phyloP scores from a whole-genome alignment of 1,140 invertebrate genomes.

The Chironomus tepperi region DNA sequence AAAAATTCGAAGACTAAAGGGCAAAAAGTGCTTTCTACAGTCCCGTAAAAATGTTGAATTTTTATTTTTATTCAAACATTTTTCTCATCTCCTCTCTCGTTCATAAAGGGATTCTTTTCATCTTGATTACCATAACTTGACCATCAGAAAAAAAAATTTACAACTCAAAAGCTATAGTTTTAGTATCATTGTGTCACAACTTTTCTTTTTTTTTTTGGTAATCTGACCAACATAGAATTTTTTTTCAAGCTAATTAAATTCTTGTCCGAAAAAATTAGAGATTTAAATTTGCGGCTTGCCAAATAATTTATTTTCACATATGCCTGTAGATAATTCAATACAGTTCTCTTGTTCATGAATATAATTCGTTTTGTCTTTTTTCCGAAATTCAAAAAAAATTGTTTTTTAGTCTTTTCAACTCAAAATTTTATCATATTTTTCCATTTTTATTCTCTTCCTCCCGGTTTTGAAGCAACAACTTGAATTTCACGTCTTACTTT shows the following conservation, averaged over 20 bases:
- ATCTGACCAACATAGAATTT: background rate
- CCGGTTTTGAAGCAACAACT: constrained; percentile 17
- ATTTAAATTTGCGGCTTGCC: too few species aligned
- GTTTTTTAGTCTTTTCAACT: too few species aligned
- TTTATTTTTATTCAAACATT: background rate
- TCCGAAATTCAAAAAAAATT: too few species aligned
- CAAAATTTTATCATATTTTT: background rate
- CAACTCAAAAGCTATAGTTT: too few species aligned
- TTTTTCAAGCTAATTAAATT: background rate
- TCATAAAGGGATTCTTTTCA: too few species aligned
- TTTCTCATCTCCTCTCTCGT: too few species aligned
- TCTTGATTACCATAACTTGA: too few species aligned
- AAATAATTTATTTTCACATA: too few species aligned
- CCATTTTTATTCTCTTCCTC: background rate
- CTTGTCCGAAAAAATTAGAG: background rate
- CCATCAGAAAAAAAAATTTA: background rate
- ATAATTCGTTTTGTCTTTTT: too few species aligned
- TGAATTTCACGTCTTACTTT: constrained; percentile 18
- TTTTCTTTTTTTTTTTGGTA: background rate
- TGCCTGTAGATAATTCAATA: too few species aligned
- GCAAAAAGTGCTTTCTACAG: constrained; percentile 6
- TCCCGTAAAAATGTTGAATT: background rate
- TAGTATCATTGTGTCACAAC: too few species aligned
- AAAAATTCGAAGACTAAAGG: background rate
- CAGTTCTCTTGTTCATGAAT: too few species aligned